Evolutionary conservation across 1,140 invertebrate genomes (phyloP), one percentile per base, ranked within the genome.

Genomic region (Macrostomum lignano): DNA sequence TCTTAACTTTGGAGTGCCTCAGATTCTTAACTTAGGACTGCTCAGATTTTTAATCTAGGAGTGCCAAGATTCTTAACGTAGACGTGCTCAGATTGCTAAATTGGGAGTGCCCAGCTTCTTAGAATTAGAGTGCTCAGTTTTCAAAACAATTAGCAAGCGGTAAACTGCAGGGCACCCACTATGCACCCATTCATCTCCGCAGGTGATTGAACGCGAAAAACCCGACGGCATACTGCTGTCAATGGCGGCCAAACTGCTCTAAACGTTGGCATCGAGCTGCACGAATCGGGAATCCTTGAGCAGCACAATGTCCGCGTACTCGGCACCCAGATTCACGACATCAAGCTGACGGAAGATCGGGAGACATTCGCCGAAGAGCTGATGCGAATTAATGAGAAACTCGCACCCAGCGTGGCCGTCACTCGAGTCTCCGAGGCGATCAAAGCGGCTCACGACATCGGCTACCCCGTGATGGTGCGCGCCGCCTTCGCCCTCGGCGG

Each of bases 201-300:
- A 81, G n/a, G n/a, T 96, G 0, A 96, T 98, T 31, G 69, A 72
- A 56, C 74, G 71, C 19, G 91, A 98, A 56, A 60, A 84, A 30
- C 91, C 91, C 0, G 78, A 82, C 43, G 88, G 86, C 3, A 71
- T 96, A 13, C 60, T 98, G 1, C 53, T 96, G 9, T 93, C 84
- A 5, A 96, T 98, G 56, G 88, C 17, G 88, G 91, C 6, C 91
- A 98, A 59, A 98, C 91, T 1, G 91, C 84, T 0, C 59, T 98
- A 14, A 98, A 98, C 49, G 94, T 86, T 61, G 91, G 88, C 3
- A 69, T 98, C 6, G 70, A 91, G 48, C 37, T 58, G 29, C 48
- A 46, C 14, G 70, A 69, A 39, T 60, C 62, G 0, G 74, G 74
- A 2, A 63, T 93, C 9, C 75, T 96, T 42, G 60, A 71, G 34